Evolutionary conservation across 1,140 invertebrate genomes (phyloP), one percentile per base, ranked within the genome.

Genomic region (Eubasilissa regina): DNA sequence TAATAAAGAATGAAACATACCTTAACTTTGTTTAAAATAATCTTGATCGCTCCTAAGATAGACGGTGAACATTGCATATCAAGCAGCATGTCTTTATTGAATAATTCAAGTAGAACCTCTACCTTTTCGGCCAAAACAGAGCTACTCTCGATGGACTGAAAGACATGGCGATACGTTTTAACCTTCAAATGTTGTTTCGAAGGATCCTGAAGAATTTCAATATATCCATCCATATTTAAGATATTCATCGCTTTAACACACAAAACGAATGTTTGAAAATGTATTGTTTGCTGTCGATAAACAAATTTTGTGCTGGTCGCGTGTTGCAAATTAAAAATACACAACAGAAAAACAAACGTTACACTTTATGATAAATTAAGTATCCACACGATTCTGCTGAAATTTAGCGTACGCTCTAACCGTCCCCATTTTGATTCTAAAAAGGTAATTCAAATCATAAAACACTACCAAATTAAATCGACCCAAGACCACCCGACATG

Each of bases 11-110:
- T 62, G 11, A 0, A 73, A 73, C 68, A 19, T 35, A 88, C 87
- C 84, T 85, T 84, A 25, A 85, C 75, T 85, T 85, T 87, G 4
- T 83, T 84, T 15, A 86, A 58, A 43, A 87, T 79, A 25, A 77
- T 76, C 45, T 80, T 66, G 35, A 88, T 79, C n/a, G 87, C 84
- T 43, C 85, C 85, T 35, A 87, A 64, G 3, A 80, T 82, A 35
- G 80, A 78, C 35, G 81, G 72, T 15, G 85, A 82, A 78, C 85
- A 84, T 62, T 85, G 85, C 44, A 84, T 81, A 51, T 86, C 84
- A 62, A 83, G 66, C 17, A 74, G 84, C 25, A 86, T 53, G 43
- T 86, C 84, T 55, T 84, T 81, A 35, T 83, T 53, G 80, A 85
- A 87, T 77, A 87, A 66, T 45, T 77, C 62, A 55, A 87, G 55